phyloP scores from a whole-genome alignment of 2,888 invertebrate species.

The Cheilosia urbana region DNA sequence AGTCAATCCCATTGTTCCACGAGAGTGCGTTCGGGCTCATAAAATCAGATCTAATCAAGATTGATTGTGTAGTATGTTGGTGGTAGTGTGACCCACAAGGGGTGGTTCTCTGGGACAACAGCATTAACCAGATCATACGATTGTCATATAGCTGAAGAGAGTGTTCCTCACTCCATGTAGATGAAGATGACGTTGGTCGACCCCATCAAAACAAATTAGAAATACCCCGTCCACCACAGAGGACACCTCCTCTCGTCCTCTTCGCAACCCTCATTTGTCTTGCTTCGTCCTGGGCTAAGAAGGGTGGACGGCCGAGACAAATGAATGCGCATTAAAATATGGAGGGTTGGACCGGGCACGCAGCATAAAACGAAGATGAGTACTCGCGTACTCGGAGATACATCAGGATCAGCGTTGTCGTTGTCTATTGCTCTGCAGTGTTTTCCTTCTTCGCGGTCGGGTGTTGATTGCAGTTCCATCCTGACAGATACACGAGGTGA shows the following conservation, averaged over 20 bases:
- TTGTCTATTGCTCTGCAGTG: conserved; percentile 39
- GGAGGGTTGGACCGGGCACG: conserved; percentile 49
- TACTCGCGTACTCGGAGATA: conserved; percentile 15
- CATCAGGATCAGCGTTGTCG: conserved; percentile 21
- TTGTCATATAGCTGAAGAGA: conserved; percentile 48
- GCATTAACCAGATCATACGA: conserved; percentile 60
- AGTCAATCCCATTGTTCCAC: conserved; percentile 13
- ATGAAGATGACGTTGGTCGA: conserved; percentile 28
- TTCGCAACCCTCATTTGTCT: not conserved
- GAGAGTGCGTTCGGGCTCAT: conserved; percentile 60
- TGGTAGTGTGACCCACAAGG: not conserved
- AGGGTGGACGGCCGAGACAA: conserved; percentile 54
- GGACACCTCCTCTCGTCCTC: conserved; percentile 7
- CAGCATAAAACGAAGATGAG: conserved; percentile 56
- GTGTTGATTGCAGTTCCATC: conserved; percentile 48
- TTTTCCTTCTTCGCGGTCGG: conserved; percentile 69
- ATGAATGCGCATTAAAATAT: conserved; percentile 76
- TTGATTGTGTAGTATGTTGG: conserved; percentile 80
- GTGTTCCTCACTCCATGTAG: conserved; percentile 46
- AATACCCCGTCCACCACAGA: conserved; percentile 32
- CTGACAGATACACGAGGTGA: conserved; percentile 43
- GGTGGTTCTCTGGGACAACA: conserved; percentile 14
- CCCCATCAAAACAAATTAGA: conserved; percentile 70
- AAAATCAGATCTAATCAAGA: conserved; percentile 84
- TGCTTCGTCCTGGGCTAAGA: not conserved